Conservation (phyloP, 2,888 invertebrate genomes). For the Malthinus flaveolus region DNA sequence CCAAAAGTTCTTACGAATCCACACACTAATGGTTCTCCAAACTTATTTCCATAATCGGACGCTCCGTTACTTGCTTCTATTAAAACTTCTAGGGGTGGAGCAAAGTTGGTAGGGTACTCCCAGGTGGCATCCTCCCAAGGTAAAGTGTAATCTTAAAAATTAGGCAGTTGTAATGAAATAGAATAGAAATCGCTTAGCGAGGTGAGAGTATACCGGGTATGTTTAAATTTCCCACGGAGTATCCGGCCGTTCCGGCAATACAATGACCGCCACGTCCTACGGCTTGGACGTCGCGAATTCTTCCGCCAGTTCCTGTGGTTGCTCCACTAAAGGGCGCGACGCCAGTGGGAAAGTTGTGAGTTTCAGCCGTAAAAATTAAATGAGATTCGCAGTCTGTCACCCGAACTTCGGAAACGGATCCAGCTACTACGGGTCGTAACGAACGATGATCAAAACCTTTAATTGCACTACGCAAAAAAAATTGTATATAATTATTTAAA, state of each 20-base stretch:
- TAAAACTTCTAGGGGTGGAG: slow-evolving; percentile 84
- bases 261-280: slow-evolving; percentile 93
- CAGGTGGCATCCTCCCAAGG: slow-evolving; percentile 83
- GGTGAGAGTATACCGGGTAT: slow-evolving; percentile 71
- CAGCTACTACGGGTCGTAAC: slow-evolving; percentile 70
- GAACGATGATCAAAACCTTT: slow-evolving; percentile 75
- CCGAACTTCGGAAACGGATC: slow-evolving; percentile 63
- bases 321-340: slow-evolving; percentile 98
- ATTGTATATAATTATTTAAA: too few species aligned
- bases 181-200: slow-evolving; percentile 11
- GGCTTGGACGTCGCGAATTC: slow-evolving; percentile 92
- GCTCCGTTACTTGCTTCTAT: slow-evolving; percentile 98
- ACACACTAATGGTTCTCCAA: slow-evolving; percentile 91
- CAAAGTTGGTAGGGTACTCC: slow-evolving; percentile 87
- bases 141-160: slow-evolving; percentile 70
- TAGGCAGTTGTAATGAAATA: not conserved
- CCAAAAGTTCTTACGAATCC: slow-evolving; percentile 95
- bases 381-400: slow-evolving; percentile 69
- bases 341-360: slow-evolving; percentile 97
- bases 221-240: slow-evolving; percentile 90
- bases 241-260: slow-evolving; percentile 95
- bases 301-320: slow-evolving; percentile 95
- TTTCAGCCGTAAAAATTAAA: slow-evolving; percentile 97
- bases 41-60: slow-evolving; percentile 98
- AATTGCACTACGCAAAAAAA: slow-evolving; percentile 70